A percentile compares a stretch with the other conserved stretches of the same genome.
Conservation (phyloP, 2,888 invertebrate species). For the Eupelmus urozonus region DNA sequence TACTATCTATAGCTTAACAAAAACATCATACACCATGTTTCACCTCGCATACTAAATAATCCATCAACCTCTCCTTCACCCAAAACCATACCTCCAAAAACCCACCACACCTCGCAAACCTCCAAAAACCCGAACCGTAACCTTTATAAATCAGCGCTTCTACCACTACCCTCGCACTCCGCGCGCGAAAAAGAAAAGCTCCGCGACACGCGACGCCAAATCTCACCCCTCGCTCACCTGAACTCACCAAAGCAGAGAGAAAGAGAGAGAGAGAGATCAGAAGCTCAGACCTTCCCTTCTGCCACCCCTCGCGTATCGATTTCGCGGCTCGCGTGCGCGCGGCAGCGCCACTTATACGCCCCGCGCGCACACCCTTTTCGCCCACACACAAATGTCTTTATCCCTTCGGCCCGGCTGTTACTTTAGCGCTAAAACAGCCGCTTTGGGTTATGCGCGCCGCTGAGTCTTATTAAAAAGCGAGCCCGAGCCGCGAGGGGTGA, state of each 20-base stretch:
- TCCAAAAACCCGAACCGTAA: no score
- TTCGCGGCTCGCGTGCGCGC: conserved; percentile 69
- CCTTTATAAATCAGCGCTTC: no score
- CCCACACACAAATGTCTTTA: conserved; percentile 73
- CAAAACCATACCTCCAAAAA: no score
- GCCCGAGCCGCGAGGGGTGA: background rate
- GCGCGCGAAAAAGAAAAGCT: conserved; percentile 30
- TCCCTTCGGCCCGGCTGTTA: conserved; percentile 61
- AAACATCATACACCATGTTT: no score
- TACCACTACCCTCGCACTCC: background rate
- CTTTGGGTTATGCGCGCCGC: conserved; percentile 46
- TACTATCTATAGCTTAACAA: no score
- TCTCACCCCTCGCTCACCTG: background rate
- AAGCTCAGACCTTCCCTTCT: conserved; percentile 36
- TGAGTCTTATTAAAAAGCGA: no score
- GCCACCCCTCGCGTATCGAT: conserved; percentile 65
- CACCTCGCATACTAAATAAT: no score
- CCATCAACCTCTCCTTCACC: no score
- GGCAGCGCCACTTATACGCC: conserved; percentile 34
- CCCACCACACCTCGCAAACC: no score
- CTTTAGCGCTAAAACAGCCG: conserved; percentile 55
- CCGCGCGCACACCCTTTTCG: background rate
- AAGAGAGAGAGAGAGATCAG: background rate
- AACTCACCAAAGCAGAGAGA: background rate
- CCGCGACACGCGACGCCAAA: conserved; percentile 48